Evolutionary conservation across 1,140 invertebrate species (phyloP).

Genomic region (Drosophila mojavensis): DNA sequence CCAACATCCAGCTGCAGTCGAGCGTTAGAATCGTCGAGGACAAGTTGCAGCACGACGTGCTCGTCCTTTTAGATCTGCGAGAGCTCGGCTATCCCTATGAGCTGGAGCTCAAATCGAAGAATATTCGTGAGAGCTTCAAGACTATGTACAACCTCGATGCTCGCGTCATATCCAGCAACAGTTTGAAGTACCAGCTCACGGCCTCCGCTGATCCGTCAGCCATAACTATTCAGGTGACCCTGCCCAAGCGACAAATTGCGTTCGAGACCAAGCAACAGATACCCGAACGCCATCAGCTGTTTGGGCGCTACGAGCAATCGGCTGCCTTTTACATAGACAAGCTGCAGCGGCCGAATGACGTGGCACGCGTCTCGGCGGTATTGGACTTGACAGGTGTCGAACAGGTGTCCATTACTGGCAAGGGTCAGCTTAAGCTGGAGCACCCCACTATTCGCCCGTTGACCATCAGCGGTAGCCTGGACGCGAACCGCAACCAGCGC

Average conservation of each 20-base stretch:
- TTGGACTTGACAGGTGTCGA: constrained; percentile 77
- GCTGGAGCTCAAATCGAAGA: constrained; percentile 88
- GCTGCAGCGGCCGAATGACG: constrained; percentile 88
- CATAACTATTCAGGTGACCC: constrained; percentile 86
- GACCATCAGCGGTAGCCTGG: constrained; percentile 84
- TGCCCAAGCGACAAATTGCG: constrained; percentile 88
- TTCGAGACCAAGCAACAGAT: constrained; percentile 85
- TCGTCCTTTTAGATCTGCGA: constrained; percentile 87
- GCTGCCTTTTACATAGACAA: constrained; percentile 89
- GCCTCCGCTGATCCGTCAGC: constrained; percentile 87
- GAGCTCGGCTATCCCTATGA: constrained; percentile 89
- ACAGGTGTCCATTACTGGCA: constrained; percentile 84
- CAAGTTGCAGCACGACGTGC: constrained; percentile 85
- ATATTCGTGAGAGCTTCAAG: constrained; percentile 86
- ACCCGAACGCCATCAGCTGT: constrained; percentile 76
- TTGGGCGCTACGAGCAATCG: constrained; percentile 83
- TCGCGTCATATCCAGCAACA: constrained; percentile 88
- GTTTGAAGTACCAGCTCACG: constrained; percentile 89
- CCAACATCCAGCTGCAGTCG: constrained; percentile 88
- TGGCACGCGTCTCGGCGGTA: constrained; percentile 49
- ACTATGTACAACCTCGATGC: constrained; percentile 88
- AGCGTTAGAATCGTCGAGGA: constrained; percentile 53
- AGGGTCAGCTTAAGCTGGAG: constrained; percentile 86
- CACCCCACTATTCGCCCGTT: constrained; percentile 88
- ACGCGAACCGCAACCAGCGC: constrained; percentile 82